These are phyloP conservation scores for Hypercompe scribonia DNA, from an alignment of 2,888 invertebrate species.

Conservation along the genomic window DNA sequence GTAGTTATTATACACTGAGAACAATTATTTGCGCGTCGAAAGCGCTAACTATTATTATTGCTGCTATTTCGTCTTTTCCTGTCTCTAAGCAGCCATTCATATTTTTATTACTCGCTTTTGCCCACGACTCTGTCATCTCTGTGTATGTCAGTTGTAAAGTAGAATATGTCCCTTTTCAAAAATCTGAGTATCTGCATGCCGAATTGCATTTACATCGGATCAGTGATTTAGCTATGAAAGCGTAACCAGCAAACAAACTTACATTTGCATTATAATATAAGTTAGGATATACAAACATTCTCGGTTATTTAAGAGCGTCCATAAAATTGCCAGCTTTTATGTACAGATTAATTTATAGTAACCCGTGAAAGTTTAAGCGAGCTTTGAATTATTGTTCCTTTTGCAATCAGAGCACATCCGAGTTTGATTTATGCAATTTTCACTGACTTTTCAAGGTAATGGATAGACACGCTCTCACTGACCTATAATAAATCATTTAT, in stretches of 20 bases:
- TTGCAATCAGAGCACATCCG: constrained; percentile 67
- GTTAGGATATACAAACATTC: not conserved
- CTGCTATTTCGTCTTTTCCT: not conserved
- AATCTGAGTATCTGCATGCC: not conserved
- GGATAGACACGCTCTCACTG: constrained; percentile 59
- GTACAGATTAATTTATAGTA: constrained; percentile 18
- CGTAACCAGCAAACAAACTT: too few relatives aligned
- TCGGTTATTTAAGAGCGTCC: not conserved
- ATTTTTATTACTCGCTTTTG: not conserved
- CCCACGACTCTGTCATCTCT: too few relatives aligned
- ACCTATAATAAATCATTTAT: constrained; percentile 73
- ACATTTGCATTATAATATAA: too few relatives aligned
- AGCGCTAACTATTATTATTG: not conserved
- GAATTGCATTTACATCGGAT: too few relatives aligned
- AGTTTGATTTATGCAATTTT: constrained; percentile 65
- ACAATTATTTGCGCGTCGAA: not conserved
- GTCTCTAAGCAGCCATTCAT: not conserved
- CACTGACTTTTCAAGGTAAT: constrained; percentile 47
- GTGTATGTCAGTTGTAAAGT: too few relatives aligned
- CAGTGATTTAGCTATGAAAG: too few relatives aligned
- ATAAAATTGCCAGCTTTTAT: not conserved
- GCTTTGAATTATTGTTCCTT: constrained; percentile 50
- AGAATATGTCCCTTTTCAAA: too few relatives aligned
- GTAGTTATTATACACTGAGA: not conserved
- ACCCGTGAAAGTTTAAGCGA: constrained; percentile 35